Conservation (phyloP, 2,888 invertebrate species). For the Baccha elongata region DNA sequence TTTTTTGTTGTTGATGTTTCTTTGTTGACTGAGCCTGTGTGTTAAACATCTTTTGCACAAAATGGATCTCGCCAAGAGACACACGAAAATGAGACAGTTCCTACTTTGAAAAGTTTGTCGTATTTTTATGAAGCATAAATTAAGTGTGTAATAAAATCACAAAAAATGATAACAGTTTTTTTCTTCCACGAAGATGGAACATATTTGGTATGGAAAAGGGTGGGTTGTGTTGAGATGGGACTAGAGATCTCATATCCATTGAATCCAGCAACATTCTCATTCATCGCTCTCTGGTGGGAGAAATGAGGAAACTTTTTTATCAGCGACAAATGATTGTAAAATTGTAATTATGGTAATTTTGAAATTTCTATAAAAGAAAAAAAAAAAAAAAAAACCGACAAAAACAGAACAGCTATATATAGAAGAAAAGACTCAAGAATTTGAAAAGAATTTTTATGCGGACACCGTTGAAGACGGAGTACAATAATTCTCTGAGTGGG, state of each 20-base stretch:
- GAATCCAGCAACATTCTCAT: background rate
- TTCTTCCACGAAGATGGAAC: conserved; percentile 8
- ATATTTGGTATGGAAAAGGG: background rate
- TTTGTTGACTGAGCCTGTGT: conserved; percentile 27
- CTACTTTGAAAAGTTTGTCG: conserved; percentile 59
- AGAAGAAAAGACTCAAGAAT: conserved; percentile 45
- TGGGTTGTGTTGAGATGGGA: conserved; percentile 5
- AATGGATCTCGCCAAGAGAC: conserved; percentile 51
- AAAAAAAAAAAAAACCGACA: background rate
- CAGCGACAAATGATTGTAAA: conserved; percentile 72
- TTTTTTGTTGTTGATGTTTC: background rate
- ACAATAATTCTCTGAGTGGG: conserved; percentile 36
- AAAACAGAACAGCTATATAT: background rate
- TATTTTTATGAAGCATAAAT: conserved; percentile 73
- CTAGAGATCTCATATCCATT: background rate
- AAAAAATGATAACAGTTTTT: conserved; percentile 64
- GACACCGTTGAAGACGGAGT: conserved; percentile 66
- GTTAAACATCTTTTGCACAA: conserved; percentile 30
- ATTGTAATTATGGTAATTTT: conserved; percentile 73
- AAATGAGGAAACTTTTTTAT: conserved; percentile 68
- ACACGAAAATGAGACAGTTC: conserved; percentile 55
- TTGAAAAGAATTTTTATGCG: conserved; percentile 67
- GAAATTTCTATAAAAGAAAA: conserved; percentile 3
- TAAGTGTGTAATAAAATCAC: conserved; percentile 70
- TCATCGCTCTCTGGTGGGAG: background rate